Percentiles rank a stretch among this genome's conserved stretches.
Evolutionary conservation across 2,888 invertebrate species (phyloP).

Genomic region (Nezara viridula): DNA sequence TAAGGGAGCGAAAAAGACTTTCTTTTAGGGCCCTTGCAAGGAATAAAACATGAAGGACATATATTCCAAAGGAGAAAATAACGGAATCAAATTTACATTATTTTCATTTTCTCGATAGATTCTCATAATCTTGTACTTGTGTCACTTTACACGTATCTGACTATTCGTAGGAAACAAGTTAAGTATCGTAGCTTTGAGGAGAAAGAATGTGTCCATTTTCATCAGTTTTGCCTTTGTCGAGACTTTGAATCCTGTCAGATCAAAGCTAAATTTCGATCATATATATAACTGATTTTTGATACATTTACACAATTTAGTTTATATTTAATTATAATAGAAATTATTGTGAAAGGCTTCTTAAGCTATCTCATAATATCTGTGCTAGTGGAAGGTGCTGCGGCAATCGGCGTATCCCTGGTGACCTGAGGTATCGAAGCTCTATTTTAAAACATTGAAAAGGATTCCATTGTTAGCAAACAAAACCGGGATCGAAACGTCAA

Average conservation of each 20-base stretch:
- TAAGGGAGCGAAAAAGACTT: neutral
- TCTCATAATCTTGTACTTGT: neutral
- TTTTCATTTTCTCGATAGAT: neutral
- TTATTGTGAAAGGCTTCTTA: too few relatives aligned
- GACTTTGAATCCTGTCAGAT: neutral
- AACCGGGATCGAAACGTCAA: too few relatives aligned
- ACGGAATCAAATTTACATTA: neutral
- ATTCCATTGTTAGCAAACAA: too few relatives aligned
- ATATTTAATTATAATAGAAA: too few relatives aligned
- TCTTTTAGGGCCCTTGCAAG: neutral
- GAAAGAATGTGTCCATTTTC: neutral
- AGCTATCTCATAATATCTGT: too few relatives aligned
- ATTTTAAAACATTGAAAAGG: too few relatives aligned
- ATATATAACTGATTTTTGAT: too few relatives aligned
- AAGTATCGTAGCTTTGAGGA: neutral
- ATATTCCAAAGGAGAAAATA: neutral
- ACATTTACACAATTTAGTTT: too few relatives aligned
- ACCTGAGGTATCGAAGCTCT: too few relatives aligned
- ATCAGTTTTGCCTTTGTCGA: neutral
- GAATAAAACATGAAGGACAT: conserved; percentile 20
- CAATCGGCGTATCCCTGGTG: too few relatives aligned
- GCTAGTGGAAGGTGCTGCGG: too few relatives aligned
- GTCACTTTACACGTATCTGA: neutral
- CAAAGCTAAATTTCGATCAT: too few relatives aligned
- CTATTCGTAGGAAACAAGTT: neutral